These are phyloP conservation scores for Manis javanica DNA, from an alignment of 2,797 vertebrate genomes.

Conservation along the genomic window DNA sequence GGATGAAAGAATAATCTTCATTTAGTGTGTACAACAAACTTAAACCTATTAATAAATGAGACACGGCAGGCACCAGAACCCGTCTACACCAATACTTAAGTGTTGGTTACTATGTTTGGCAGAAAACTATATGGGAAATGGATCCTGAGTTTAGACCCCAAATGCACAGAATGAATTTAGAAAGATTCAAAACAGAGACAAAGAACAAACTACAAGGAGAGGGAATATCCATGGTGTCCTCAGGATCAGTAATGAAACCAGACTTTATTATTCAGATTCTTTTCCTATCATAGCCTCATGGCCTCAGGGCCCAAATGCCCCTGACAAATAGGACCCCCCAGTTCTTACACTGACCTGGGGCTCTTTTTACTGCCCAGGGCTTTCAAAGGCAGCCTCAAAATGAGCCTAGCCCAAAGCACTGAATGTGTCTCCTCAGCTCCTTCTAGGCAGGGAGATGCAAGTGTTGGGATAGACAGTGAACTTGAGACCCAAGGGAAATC, in stretches of 20 bases:
- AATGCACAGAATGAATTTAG: neutral
- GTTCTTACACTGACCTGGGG: neutral
- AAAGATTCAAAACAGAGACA: neutral
- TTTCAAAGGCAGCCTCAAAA: neutral
- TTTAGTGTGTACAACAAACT: neutral
- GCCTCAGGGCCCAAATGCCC: neutral
- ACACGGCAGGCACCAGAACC: neutral
- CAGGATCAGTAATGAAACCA: neutral
- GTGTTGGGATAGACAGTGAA: neutral
- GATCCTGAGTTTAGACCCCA: neutral
- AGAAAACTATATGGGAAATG: neutral
- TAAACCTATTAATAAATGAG: neutral
- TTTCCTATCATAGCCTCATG: neutral
- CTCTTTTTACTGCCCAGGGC: neutral
- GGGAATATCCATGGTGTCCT: neutral
- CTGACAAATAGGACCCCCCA: neutral
- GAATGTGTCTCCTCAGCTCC: neutral
- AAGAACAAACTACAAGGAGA: neutral
- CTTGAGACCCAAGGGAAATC: neutral
- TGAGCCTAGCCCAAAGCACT: neutral
- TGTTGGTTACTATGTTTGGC: neutral
- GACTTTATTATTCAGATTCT: neutral
- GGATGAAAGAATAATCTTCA: neutral
- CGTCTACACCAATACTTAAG: neutral
- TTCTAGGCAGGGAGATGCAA: neutral